Conservation (phyloP, 2,888 invertebrate genomes). For the Deilephila porcellus region DNA sequence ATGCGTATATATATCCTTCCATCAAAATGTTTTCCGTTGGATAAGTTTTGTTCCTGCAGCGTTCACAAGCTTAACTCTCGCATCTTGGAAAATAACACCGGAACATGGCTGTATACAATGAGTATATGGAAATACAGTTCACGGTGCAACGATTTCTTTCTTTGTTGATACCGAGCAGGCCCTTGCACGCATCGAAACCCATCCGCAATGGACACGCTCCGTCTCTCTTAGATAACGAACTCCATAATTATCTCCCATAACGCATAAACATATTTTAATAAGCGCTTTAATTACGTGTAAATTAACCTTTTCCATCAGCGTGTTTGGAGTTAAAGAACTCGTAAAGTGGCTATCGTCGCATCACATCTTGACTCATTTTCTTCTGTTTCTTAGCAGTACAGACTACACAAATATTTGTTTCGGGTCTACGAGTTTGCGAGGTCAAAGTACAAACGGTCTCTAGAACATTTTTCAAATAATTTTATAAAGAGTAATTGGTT, state of each 20-base stretch:
- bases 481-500: too few relatives aligned
- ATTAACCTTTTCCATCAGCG: neutral
- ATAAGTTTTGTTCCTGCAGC: too few relatives aligned
- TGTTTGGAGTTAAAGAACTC: neutral
- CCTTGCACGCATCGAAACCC: neutral
- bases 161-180: neutral
- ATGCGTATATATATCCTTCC: too few relatives aligned
- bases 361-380: neutral
- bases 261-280: neutral
- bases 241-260: slow-evolving; percentile 1
- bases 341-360: neutral
- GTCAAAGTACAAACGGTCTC: too few relatives aligned
- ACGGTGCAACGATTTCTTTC: slow-evolving; percentile 4
- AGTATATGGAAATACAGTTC: neutral
- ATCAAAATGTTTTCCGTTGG: too few relatives aligned
- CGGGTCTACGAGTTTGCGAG: too few relatives aligned
- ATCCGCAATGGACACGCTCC: neutral
- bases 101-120: neutral
- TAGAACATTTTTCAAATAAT: too few relatives aligned
- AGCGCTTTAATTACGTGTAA: neutral
- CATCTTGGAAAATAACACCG: neutral
- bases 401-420: too few relatives aligned
- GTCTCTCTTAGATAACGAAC: neutral
- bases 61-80: too few relatives aligned
- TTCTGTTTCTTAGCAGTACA: too few relatives aligned